phyloP scores from a whole-genome alignment of 2,888 invertebrate genomes.

The Pyrocoelia pectoralis region DNA sequence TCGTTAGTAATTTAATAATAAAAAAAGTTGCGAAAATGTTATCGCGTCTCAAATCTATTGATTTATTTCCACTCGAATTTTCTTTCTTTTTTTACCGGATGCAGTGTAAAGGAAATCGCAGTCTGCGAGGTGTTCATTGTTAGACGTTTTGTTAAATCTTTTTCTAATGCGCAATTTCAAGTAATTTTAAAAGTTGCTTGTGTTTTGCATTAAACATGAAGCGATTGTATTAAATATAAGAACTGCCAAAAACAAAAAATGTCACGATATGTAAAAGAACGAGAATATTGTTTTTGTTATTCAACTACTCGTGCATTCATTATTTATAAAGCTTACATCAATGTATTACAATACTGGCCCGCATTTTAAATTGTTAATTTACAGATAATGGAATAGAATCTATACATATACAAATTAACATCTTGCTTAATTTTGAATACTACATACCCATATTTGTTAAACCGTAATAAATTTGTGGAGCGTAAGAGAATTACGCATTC shows the following conservation, averaged over 20 bases:
- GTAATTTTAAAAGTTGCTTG: too few species aligned
- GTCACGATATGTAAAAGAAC: too few species aligned
- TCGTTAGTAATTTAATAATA: background rate
- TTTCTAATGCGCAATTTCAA: too few species aligned
- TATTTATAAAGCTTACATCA: too few species aligned
- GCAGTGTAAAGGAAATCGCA: background rate
- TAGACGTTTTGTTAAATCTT: background rate
- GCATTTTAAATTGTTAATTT: too few species aligned
- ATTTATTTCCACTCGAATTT: background rate
- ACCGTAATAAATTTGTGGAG: conserved; percentile 11
- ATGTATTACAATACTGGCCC: too few species aligned
- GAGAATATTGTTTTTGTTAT: too few species aligned
- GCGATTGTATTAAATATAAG: too few species aligned
- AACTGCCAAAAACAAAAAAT: too few species aligned
- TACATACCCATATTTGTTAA: background rate
- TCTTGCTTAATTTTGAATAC: background rate
- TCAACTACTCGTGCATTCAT: too few species aligned
- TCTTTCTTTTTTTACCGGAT: background rate
- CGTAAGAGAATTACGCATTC: conserved; percentile 14
- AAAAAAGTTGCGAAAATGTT: background rate
- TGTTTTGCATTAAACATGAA: too few species aligned
- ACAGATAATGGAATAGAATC: too few species aligned
- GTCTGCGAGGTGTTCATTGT: background rate
- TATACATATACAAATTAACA: background rate
- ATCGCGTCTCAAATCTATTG: background rate